These are phyloP conservation scores for Collichthys lucidus DNA, from an alignment of 2,113 vertebrate genomes.

Conservation along the genomic window DNA sequence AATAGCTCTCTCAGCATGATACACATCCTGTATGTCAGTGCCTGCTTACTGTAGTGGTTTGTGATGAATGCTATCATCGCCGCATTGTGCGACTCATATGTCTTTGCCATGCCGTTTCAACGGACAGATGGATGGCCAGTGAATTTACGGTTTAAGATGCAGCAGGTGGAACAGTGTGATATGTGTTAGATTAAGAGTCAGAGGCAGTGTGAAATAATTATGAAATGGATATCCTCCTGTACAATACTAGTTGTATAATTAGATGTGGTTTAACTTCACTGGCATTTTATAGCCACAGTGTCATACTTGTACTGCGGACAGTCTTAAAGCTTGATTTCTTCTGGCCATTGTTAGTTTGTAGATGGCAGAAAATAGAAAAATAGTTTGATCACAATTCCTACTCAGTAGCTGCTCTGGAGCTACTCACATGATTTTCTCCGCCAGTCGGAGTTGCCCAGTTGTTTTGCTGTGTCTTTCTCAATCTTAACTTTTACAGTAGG, in stretches of 20 bases:
- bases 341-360: neutral
- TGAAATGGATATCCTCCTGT: neutral
- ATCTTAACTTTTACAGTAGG: neutral
- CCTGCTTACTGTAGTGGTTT: neutral
- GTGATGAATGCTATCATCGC: neutral
- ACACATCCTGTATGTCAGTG: constrained; percentile 11
- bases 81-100: neutral
- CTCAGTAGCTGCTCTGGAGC: neutral
- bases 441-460: too few relatives aligned
- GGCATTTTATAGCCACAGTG: neutral
- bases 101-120: constrained; percentile 9
- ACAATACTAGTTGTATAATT: neutral
- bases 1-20: neutral
- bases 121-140: neutral
- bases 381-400: neutral
- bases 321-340: neutral
- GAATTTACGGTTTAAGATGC: neutral
- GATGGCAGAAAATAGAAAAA: neutral
- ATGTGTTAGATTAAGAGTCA: neutral
- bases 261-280: constrained; percentile 6
- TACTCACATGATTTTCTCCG: neutral
- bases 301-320: too few relatives aligned
- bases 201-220: neutral
- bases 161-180: neutral
- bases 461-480: neutral